These are phyloP conservation scores for Rhinolophus ferrumequinum DNA, from an alignment of 2,113 vertebrate genomes.

Conservation along the genomic window DNA sequence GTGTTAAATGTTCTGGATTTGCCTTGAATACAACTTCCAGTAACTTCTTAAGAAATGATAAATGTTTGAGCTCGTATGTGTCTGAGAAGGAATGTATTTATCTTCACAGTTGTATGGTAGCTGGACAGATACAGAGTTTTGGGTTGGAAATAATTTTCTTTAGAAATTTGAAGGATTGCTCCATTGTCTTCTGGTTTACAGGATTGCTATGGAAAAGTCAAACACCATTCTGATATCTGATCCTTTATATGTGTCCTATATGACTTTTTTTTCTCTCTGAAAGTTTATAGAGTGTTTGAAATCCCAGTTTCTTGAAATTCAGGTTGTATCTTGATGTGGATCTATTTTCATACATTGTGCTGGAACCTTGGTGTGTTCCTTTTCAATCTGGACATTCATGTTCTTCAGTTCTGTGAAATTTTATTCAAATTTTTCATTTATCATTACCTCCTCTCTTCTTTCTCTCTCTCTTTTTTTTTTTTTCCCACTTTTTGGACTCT, in stretches of 20 bases:
- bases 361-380: neutral
- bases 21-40: neutral
- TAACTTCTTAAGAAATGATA: neutral
- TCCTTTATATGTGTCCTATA: neutral
- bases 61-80: neutral
- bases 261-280: neutral
- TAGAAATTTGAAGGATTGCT: neutral
- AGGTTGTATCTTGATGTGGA: neutral
- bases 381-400: neutral
- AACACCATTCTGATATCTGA: neutral
- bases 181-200: neutral
- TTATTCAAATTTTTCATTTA: neutral
- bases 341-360: neutral
- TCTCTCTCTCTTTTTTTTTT: neutral
- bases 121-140: neutral
- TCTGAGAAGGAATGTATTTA: neutral
- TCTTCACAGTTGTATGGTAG: neutral
- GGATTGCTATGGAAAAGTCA: neutral
- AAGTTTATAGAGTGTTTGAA: neutral
- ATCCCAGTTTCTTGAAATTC: neutral
- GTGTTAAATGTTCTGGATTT: slow-evolving; percentile 35
- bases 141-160: neutral
- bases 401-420: slow-evolving; percentile 19
- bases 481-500: neutral
- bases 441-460: neutral